Base-by-base conservation (phyloP, 2,888 invertebrate genomes). In the Aspidiotus rigidus region DNA sequence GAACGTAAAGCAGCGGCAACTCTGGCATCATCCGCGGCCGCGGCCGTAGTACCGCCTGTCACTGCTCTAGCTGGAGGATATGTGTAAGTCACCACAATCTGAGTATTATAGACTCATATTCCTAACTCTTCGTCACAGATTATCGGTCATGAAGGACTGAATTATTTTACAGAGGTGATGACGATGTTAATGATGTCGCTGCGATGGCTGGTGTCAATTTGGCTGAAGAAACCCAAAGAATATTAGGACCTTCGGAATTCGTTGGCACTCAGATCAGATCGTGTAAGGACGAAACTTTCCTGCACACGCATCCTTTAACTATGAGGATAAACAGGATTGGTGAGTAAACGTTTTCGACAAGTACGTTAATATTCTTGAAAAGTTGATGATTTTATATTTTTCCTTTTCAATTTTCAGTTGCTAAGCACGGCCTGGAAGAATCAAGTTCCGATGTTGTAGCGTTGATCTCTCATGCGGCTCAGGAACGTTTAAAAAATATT, bases 121-220 rank as follows among this genome's bases (percentile, higher is more conserved):
- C 13, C 13, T 9, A 66, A n/a, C n/a, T n/a, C n/a, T n/a, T n/a
- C n/a, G n/a, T n/a, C n/a, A n/a, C n/a, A n/a, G n/a, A 10, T 44
- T 10, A 49, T 62, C 62, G 41, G 40, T 7, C 10, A 8, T 42
- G 17, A 15, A 10, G 2, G 56, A 56, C 3, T 3, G 13, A 9
- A 9, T 15, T 13, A 28, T 71, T 54, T 59, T 69, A 13, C 63
- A 75, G 75, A 55, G 74, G 73, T 9, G 74, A 75, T 62, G 74
- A 73, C 71, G 74, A 98, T 78, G 95, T 97, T 76, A 98, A 97
- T 77, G 97, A 98, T 81, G 97, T 98, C 13, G 96, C 97, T 42
- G 95, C 97, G 10, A 97, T 98, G 97, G 97, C 97, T 72, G 97
- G 97, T 64, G 97, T 98, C 69, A 98, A 98, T 81, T 83, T 98